phyloP scores from a whole-genome alignment of 2,797 vertebrate genomes.

The Allobates femoralis region DNA sequence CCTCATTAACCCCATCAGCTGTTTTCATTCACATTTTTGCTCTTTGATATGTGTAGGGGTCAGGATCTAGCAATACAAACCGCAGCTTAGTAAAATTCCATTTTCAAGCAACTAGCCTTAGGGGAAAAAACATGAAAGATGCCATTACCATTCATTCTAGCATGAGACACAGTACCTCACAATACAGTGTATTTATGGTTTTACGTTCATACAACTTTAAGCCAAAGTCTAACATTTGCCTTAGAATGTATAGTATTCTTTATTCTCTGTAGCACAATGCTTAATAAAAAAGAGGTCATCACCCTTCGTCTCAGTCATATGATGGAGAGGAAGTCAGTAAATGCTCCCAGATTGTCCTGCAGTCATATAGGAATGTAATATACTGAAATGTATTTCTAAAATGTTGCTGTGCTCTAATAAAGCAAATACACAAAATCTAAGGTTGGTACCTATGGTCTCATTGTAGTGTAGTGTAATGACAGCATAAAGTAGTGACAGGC shows the following conservation, averaged over 20 bases:
- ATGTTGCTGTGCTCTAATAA: not conserved
- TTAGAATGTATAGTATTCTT: not conserved
- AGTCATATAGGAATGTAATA: not conserved
- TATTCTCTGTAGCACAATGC: not conserved
- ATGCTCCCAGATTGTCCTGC: not conserved
- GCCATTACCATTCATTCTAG: not conserved
- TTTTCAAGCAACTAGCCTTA: not conserved
- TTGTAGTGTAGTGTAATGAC: no score
- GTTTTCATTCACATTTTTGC: not conserved
- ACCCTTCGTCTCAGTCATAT: slow-evolving; percentile 4
- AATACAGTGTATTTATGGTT: not conserved
- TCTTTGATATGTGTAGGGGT: not conserved
- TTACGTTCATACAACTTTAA: not conserved
- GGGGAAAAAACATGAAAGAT: slow-evolving; percentile 17
- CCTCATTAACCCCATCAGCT: not conserved
- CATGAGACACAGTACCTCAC: not conserved
- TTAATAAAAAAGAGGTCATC: not conserved
- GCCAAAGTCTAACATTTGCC: not conserved
- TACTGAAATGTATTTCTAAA: not conserved
- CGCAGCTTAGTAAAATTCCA: not conserved
- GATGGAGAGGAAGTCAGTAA: not conserved
- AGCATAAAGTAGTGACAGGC: no score
- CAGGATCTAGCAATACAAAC: not conserved
- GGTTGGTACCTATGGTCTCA: no score
- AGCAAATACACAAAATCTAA: not conserved